Conservation (phyloP, 2,888 invertebrate genomes). For the Dasypolia templi region DNA sequence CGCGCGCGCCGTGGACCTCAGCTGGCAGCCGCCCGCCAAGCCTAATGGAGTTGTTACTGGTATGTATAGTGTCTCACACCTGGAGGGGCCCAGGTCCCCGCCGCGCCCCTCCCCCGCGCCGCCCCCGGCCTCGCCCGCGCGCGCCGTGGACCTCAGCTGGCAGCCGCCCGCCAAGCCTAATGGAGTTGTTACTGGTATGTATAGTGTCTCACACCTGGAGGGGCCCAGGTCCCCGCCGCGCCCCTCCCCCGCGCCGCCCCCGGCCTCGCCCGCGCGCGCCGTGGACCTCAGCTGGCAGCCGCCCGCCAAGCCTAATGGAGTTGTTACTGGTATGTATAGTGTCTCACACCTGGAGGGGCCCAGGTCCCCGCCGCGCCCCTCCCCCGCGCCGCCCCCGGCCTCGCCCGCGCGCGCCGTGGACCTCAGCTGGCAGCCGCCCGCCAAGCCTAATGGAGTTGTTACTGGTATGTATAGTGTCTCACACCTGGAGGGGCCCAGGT, state of each 20-base stretch:
- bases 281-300: slow-evolving; percentile 97
- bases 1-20: slow-evolving; percentile 91
- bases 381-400: slow-evolving; percentile 86
- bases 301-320: slow-evolving; percentile 96
- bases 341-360: slow-evolving; percentile 83
- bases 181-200: slow-evolving; percentile 94
- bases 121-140: slow-evolving; percentile 77
- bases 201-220: not conserved
- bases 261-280: slow-evolving; percentile 81
- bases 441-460: slow-evolving; percentile 95
- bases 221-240: slow-evolving; percentile 95
- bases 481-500: slow-evolving; percentile 90
- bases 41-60: slow-evolving; percentile 96
- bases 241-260: slow-evolving; percentile 89
- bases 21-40: slow-evolving; percentile 97
- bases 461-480: slow-evolving; percentile 89
- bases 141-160: slow-evolving; percentile 95
- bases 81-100: slow-evolving; percentile 92
- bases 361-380: slow-evolving; percentile 94
- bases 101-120: slow-evolving; percentile 92
- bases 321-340: slow-evolving; percentile 92
- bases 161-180: slow-evolving; percentile 96
- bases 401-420: slow-evolving; percentile 90
- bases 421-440: slow-evolving; percentile 97
- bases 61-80: slow-evolving; percentile 64